phyloP scores from a whole-genome alignment of 2,888 invertebrate genomes.

The Callyntrura sp. region DNA sequence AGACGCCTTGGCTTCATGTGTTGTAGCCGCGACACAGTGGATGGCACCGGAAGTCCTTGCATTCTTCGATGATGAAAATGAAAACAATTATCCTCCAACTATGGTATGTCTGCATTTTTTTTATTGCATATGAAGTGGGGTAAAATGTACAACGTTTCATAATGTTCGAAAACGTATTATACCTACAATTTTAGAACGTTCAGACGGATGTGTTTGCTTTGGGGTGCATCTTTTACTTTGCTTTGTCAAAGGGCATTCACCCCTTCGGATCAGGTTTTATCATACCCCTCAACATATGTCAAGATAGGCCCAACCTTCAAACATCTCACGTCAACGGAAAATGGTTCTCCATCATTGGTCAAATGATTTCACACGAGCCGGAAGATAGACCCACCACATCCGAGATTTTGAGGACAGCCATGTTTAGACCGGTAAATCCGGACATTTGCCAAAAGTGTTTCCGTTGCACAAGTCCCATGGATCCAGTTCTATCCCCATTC shows the following conservation, averaged over 20 bases:
- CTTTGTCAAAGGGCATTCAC: not conserved
- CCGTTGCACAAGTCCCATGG: too few relatives aligned
- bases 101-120: too few relatives aligned
- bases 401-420: not conserved
- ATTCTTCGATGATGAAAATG: not conserved
- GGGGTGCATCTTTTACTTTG: not conserved
- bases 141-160: not conserved
- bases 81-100: not conserved
- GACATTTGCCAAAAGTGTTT: too few relatives aligned
- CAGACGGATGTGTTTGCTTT: not conserved
- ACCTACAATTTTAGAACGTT: not conserved
- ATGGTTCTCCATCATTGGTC: too few relatives aligned
- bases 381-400: not conserved
- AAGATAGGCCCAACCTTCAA: too few relatives aligned
- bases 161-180: not conserved
- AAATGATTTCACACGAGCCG: too few relatives aligned
- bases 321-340: too few relatives aligned
- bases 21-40: not conserved
- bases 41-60: conserved; percentile 19
- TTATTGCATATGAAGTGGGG: too few relatives aligned
- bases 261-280: not conserved
- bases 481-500: too few relatives aligned
- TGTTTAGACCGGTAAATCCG: too few relatives aligned
- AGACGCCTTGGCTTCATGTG: not conserved
- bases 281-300: too few relatives aligned